Evolutionary conservation across 2,797 vertebrate species (phyloP).

Genomic region (Enteromius fasciolatus): DNA sequence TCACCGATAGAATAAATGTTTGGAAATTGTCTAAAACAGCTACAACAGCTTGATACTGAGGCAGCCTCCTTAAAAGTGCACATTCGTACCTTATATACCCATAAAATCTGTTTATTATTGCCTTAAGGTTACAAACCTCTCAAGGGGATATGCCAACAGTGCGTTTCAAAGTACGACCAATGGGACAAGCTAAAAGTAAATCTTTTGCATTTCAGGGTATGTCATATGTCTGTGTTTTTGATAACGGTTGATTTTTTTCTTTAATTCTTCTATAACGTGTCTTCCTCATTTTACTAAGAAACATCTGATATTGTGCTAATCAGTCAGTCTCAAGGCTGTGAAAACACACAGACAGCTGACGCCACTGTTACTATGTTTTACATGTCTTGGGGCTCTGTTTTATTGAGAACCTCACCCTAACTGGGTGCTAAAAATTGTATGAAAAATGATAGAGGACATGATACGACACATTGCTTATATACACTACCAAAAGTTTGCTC

Average conservation of each 20-base stretch:
- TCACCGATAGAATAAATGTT: not conserved
- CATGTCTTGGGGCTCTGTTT: constrained; percentile 31
- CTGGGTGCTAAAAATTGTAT: not conserved
- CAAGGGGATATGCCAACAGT: not conserved
- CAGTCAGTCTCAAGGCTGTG: constrained; percentile 2
- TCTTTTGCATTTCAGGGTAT: not conserved
- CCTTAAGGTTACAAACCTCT: not conserved
- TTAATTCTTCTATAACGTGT: not conserved
- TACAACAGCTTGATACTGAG: not conserved
- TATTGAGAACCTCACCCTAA: constrained; percentile 9
- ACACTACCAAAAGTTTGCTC: not conserved
- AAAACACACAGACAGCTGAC: constrained; percentile 23
- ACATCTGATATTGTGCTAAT: not conserved
- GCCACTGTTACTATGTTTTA: constrained; percentile 1
- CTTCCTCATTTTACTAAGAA: not conserved
- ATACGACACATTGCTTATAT: not conserved
- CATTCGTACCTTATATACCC: not conserved
- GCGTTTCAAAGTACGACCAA: not conserved
- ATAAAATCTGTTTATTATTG: not conserved
- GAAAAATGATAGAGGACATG: not conserved
- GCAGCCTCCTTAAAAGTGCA: not conserved
- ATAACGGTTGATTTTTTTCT: not conserved
- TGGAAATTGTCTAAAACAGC: not conserved
- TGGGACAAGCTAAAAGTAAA: not conserved
- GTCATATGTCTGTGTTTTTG: not conserved